These are phyloP conservation scores for Molossus alvarezi DNA, from an alignment of 2,797 vertebrate genomes.

Conservation along the genomic window DNA sequence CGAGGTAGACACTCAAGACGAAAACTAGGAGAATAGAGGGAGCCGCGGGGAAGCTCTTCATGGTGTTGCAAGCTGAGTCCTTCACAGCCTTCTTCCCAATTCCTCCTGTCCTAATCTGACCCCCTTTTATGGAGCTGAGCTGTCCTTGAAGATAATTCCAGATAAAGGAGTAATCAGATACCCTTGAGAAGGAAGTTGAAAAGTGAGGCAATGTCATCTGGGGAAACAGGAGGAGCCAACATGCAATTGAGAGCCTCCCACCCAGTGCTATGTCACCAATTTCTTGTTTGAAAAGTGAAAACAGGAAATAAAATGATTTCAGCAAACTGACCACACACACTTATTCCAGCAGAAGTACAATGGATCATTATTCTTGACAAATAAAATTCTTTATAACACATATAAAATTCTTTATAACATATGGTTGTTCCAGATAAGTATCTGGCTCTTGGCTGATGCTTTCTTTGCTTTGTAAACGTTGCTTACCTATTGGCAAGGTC, in stretches of 20 bases:
- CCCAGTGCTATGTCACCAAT: background rate
- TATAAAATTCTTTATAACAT: rapidly evolving
- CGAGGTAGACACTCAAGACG: background rate
- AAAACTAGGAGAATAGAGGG: background rate
- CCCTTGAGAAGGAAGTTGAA: background rate
- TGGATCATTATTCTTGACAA: no score
- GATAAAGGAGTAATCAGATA: background rate
- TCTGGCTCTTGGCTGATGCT: background rate
- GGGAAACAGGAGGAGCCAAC: background rate
- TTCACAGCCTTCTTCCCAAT: background rate
- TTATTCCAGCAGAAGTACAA: no score
- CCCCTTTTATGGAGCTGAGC: background rate
- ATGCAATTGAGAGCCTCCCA: rapidly evolving
- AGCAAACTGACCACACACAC: background rate
- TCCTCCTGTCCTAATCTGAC: background rate
- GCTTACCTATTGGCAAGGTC: background rate
- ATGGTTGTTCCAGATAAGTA: background rate
- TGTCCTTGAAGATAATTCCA: background rate
- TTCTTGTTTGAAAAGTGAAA: background rate
- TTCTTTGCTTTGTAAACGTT: background rate
- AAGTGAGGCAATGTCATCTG: rapidly evolving
- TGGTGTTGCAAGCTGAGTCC: background rate
- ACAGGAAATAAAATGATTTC: constrained; percentile 34
- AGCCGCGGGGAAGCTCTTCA: background rate
- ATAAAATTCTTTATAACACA: background rate